These are phyloP conservation scores for Muscicapa adusta DNA, from an alignment of 2,113 vertebrate genomes.

Conservation along the genomic window DNA sequence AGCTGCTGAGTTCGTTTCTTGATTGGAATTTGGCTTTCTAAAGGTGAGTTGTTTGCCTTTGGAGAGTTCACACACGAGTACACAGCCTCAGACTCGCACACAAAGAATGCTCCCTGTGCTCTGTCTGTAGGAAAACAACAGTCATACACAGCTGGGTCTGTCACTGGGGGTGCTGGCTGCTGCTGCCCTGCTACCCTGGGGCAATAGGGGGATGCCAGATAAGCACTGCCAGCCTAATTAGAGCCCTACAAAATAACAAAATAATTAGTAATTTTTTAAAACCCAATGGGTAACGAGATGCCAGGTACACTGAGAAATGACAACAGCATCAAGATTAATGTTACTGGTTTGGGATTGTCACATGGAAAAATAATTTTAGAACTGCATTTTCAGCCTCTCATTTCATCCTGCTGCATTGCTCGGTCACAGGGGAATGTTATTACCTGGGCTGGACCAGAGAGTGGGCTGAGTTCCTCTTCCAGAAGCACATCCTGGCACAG, in stretches of 20 bases:
- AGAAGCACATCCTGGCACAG: neutral
- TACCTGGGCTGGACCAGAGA: neutral
- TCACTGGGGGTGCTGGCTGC: neutral
- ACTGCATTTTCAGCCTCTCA: neutral
- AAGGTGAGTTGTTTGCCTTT: slow-evolving; percentile 27
- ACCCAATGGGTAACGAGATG: neutral
- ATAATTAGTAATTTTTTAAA: neutral
- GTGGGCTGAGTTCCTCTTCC: neutral
- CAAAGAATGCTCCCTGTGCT: neutral
- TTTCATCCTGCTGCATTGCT: neutral
- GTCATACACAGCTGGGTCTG: neutral
- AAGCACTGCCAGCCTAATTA: neutral
- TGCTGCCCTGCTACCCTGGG: neutral
- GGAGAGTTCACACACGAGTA: neutral
- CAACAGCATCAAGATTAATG: neutral
- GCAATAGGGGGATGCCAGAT: neutral
- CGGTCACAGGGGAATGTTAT: neutral
- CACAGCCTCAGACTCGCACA: neutral
- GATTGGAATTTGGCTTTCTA: slow-evolving; percentile 21
- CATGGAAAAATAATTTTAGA: neutral
- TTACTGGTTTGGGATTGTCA: neutral
- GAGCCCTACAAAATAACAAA: neutral
- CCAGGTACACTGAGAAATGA: neutral
- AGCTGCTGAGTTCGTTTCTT: slow-evolving; percentile 10
- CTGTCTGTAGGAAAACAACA: neutral